Conservation (phyloP, 2,797 vertebrate species). For the Aulostomus chinensis region DNA sequence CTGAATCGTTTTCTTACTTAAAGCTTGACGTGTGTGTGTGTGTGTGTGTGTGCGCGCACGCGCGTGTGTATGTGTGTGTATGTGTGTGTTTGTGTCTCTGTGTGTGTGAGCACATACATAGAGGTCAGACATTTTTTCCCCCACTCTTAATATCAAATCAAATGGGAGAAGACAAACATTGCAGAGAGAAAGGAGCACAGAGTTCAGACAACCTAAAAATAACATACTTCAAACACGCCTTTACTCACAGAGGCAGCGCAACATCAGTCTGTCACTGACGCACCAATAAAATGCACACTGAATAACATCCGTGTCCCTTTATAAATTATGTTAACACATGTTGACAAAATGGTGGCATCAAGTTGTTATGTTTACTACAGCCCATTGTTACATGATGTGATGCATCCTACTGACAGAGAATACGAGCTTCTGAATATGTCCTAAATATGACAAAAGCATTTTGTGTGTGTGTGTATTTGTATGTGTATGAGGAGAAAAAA, state of each 20-base stretch:
- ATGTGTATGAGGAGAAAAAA: constrained; percentile 35
- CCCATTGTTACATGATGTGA: constrained; percentile 22
- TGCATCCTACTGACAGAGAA: constrained; percentile 32
- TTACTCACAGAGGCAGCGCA: constrained; percentile 29
- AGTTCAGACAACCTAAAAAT: not conserved
- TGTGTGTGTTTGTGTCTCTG: too few relatives aligned
- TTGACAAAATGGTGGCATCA: constrained; percentile 8
- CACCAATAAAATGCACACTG: constrained; percentile 16
- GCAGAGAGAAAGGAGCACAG: not conserved
- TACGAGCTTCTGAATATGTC: constrained; percentile 38
- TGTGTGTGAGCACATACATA: not conserved
- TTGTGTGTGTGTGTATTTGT: too few relatives aligned
- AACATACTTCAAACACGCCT: constrained; percentile 7
- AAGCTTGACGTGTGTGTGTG: constrained; percentile 36
- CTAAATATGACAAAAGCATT: constrained; percentile 65
- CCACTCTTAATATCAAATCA: not conserved
- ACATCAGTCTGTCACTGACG: too few relatives aligned
- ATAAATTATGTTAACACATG: constrained; percentile 1
- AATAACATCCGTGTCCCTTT: constrained; percentile 5
- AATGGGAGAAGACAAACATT: not conserved
- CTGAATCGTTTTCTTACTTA: constrained; percentile 64
- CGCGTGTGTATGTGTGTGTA: too few relatives aligned
- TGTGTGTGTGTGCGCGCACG: constrained; percentile 23
- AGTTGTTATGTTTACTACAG: constrained; percentile 15
- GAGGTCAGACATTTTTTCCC: not conserved